Conservation (phyloP, 2,113 vertebrate genomes). For the Trochalopteron elliotii region DNA sequence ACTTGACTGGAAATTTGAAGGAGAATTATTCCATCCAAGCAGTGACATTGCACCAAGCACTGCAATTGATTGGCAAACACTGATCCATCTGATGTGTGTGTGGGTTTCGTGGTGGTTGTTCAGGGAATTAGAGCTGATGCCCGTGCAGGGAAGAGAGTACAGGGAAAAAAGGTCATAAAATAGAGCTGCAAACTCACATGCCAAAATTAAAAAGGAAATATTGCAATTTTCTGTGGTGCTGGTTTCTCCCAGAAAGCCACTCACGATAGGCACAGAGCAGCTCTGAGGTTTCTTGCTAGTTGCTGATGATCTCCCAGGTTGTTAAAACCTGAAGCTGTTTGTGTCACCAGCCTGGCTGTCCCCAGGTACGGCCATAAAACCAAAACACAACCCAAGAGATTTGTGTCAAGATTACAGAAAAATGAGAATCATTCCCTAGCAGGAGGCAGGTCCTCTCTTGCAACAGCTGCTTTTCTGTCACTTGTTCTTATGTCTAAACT, state of each 20-base stretch:
- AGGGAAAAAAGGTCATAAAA: neutral
- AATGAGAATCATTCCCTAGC: neutral
- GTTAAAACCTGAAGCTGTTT: conserved; percentile 31
- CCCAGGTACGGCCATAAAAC: conserved; percentile 49
- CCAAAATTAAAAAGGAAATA: neutral
- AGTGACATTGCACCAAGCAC: neutral
- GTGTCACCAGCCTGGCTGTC: conserved; percentile 56
- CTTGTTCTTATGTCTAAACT: neutral
- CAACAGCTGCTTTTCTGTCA: neutral
- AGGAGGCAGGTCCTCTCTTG: neutral
- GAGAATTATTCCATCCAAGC: neutral
- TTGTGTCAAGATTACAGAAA: neutral
- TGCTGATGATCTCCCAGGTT: conserved; percentile 29
- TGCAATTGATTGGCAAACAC: neutral
- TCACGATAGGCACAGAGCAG: neutral
- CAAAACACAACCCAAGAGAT: conserved; percentile 51
- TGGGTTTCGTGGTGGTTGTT: neutral
- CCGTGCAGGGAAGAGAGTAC: neutral
- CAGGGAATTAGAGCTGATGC: neutral
- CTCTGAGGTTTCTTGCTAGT: neutral
- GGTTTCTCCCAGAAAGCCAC: neutral
- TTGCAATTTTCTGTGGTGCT: neutral
- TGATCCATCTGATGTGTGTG: neutral
- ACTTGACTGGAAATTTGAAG: neutral
- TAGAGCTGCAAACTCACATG: neutral